Evolutionary conservation across 2,888 invertebrate genomes (phyloP), one percentile per base, ranked within the genome.

Genomic region (Lottia scabra): DNA sequence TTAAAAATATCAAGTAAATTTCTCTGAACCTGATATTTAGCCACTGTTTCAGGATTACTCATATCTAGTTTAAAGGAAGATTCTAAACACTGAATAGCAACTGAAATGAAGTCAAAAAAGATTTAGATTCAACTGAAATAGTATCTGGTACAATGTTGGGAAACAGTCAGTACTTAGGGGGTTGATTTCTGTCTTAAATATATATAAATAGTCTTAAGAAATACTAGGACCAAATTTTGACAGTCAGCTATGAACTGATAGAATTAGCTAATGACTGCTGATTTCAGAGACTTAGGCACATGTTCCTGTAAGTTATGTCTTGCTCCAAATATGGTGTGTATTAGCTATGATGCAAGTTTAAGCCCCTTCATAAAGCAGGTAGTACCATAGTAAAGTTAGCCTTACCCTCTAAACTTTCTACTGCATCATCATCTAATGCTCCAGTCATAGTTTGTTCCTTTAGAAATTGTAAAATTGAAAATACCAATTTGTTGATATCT

Each of bases 31-130:
- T 84, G 83, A 65, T 88, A 87, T 46, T 87, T 84, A n/a, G 81
- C 81, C 8, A 82, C 80, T 65, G 80, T 79, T 27, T 80, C 78
- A 45, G 85, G 85, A 79, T 91, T 91, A 72, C 88, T 87, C 45
- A 90, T 88, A 77, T 88, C 89, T 0, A 97, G 91, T 80, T 93
- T 94, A 89, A 95, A 98, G 10, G 96, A 95, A 66, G 95, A 94
- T 90, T 98, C 96, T 81, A 98, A 91, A 90, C 98, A 98, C 90
- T 98, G 98, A 80, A 95, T 93, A 56, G 97, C 96, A 73, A 99
- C 98, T 91, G 82, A 44, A 88, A 83, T 65, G 67, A 68, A 72
- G 19, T 23, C 72, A 46, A 10, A 68, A n/a, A n/a, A n/a, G n/a
- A n/a, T n/a, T n/a, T 43, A 10, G 26, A 43, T 6, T 45, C 10